Percentiles rank a stretch among this genome's conserved stretches.
These are phyloP conservation scores for Macrotis lagotis DNA, from an alignment of 2,113 vertebrate species.

Conservation along the genomic window DNA sequence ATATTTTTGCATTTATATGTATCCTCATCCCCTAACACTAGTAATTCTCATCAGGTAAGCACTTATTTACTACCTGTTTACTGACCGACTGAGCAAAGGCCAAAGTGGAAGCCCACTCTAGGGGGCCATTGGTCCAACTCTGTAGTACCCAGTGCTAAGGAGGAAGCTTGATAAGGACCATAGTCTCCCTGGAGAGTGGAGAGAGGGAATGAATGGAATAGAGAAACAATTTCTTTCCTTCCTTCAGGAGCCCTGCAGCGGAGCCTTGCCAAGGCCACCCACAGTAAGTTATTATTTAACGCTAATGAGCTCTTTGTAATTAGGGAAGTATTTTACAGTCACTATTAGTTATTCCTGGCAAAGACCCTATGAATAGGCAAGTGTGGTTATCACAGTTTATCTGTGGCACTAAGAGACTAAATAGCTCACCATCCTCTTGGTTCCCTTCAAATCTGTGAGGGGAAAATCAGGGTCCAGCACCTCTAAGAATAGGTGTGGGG, in stretches of 20 bases:
- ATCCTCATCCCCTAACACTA: neutral
- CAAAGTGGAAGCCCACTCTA: neutral
- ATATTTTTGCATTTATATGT: neutral
- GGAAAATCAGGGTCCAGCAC: neutral
- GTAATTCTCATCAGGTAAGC: neutral
- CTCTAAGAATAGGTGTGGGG: neutral
- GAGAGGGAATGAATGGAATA: neutral
- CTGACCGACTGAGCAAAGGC: neutral
- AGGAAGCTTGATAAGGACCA: neutral
- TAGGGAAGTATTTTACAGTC: constrained; percentile 39
- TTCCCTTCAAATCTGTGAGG: neutral
- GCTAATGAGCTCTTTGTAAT: neutral
- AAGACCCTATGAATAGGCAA: neutral
- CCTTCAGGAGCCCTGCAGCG: neutral
- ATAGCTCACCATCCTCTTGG: neutral
- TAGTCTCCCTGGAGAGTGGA: neutral
- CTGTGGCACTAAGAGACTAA: neutral
- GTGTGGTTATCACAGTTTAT: constrained; percentile 30
- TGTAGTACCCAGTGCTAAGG: neutral
- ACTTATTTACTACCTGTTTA: neutral
- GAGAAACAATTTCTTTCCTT: neutral
- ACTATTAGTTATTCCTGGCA: constrained; percentile 27
- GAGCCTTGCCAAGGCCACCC: constrained; percentile 30
- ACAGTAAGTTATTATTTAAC: constrained; percentile 12
- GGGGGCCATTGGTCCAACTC: neutral